Evolutionary conservation across 92 coral and sea anemone genomes (phyloP).

Genomic region (Actinostola sp.): DNA sequence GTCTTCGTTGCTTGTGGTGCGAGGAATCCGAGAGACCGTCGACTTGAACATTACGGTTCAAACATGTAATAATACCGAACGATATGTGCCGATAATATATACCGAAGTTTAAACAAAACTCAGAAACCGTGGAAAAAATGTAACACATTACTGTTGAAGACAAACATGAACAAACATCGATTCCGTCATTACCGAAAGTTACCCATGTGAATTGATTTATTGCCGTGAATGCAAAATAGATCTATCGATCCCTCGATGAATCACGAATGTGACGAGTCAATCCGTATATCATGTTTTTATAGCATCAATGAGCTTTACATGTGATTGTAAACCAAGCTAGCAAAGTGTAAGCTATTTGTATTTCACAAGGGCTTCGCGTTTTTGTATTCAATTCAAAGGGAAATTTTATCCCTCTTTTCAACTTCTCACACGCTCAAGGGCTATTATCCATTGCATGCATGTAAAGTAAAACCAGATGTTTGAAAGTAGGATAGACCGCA

Average conservation of each 20-base stretch:
- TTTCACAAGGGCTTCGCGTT: conserved; percentile 1
- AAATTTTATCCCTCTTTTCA: conserved; percentile 7
- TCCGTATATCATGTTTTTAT: too few relatives aligned
- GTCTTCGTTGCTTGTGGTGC: not conserved
- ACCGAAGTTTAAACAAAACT: not conserved
- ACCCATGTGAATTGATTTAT: not conserved
- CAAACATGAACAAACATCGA: not conserved
- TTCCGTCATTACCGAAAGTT: not conserved
- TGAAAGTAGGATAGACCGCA: too few relatives aligned
- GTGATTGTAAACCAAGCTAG: too few relatives aligned
- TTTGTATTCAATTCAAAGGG: not conserved
- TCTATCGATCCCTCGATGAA: too few relatives aligned
- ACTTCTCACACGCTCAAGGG: not conserved
- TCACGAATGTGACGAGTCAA: too few relatives aligned
- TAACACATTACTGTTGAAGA: not conserved
- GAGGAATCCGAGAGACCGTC: not conserved
- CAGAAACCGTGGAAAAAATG: conserved; percentile 7
- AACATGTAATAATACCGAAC: too few relatives aligned
- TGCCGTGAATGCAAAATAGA: not conserved
- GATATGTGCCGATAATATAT: not conserved
- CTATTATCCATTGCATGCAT: conserved; percentile 4
- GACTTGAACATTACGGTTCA: not conserved
- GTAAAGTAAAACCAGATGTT: not conserved
- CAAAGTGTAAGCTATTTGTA: not conserved
- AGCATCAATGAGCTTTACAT: too few relatives aligned